phyloP scores from a whole-genome alignment of 2,797 vertebrate genomes.

The Agapornis canus region DNA sequence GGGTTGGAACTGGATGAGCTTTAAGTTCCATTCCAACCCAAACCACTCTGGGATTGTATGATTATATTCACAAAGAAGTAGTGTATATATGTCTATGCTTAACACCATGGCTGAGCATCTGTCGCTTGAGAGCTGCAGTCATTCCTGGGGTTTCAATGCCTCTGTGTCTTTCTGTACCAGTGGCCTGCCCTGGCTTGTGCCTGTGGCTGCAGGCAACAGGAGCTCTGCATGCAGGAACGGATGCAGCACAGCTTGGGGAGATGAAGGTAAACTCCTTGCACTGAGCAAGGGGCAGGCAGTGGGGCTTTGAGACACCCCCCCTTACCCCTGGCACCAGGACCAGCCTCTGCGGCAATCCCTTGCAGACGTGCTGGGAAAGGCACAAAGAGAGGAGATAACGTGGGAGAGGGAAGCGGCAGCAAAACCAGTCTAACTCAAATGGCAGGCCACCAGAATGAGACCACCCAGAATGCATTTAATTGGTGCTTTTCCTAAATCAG shows the following conservation, averaged over 20 bases:
- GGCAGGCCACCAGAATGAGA: background rate
- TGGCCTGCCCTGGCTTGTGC: background rate
- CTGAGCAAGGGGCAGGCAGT: background rate
- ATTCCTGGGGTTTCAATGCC: background rate
- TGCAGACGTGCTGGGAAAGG: background rate
- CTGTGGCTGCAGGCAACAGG: accelerated
- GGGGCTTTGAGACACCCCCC: background rate
- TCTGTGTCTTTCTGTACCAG: background rate
- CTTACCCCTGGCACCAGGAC: background rate
- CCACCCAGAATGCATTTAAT: conserved; percentile 43
- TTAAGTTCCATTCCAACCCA: background rate
- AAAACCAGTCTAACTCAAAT: conserved; percentile 25
- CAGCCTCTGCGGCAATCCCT: background rate
- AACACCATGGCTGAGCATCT: background rate
- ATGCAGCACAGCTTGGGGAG: accelerated
- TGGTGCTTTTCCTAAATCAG: conserved; percentile 33
- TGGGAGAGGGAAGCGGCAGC: background rate
- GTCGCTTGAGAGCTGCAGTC: background rate
- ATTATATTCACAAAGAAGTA: background rate
- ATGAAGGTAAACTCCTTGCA: background rate
- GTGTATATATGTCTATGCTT: background rate
- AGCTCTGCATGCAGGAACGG: background rate
- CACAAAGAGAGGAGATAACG: background rate
- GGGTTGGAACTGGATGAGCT: background rate
- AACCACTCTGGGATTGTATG: background rate